These are phyloP conservation scores for Endomychus coccineus DNA, from an alignment of 2,888 invertebrate genomes.

Conservation along the genomic window DNA sequence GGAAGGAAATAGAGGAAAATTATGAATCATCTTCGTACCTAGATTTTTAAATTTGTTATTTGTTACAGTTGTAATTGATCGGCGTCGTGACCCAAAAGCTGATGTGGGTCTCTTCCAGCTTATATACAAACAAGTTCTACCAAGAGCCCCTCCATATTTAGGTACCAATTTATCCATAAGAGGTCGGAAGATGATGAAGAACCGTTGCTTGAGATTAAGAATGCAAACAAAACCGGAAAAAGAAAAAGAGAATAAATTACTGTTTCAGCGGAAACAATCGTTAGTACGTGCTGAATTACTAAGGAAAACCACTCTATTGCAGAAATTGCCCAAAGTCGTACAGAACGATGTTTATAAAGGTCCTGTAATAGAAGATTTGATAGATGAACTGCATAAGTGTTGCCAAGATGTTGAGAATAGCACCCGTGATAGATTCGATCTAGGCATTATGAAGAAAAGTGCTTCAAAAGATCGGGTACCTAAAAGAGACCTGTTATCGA, in stretches of 20 bases:
- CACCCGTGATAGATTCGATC: slow-evolving; percentile 5
- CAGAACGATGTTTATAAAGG: slow-evolving; percentile 50
- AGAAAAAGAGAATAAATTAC: slow-evolving; percentile 40
- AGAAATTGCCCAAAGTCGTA: slow-evolving; percentile 33
- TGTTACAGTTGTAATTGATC: slow-evolving; percentile 69
- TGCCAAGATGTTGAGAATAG: slow-evolving; percentile 42
- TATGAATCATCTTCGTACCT: not conserved
- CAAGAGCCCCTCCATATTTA: slow-evolving; percentile 73
- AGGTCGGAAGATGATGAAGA: slow-evolving; percentile 55
- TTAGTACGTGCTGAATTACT: slow-evolving; percentile 15
- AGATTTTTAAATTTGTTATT: not conserved
- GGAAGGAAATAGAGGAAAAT: not conserved
- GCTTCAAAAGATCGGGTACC: slow-evolving; percentile 1
- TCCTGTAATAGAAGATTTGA: slow-evolving; percentile 61
- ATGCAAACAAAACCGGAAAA: slow-evolving; percentile 21
- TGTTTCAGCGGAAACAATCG: slow-evolving; percentile 42
- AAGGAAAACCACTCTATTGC: slow-evolving; percentile 19
- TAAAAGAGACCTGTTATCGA: slow-evolving; percentile 1
- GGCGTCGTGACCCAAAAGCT: slow-evolving; percentile 60
- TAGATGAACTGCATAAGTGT: slow-evolving; percentile 57
- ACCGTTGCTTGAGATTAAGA: slow-evolving; percentile 8
- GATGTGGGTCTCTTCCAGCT: slow-evolving; percentile 77
- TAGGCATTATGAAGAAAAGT: slow-evolving; percentile 1
- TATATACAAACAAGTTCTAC: slow-evolving; percentile 68
- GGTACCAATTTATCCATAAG: slow-evolving; percentile 64